These are phyloP conservation scores for Aix galericulata DNA, from an alignment of 2,113 vertebrate species.

Conservation along the genomic window DNA sequence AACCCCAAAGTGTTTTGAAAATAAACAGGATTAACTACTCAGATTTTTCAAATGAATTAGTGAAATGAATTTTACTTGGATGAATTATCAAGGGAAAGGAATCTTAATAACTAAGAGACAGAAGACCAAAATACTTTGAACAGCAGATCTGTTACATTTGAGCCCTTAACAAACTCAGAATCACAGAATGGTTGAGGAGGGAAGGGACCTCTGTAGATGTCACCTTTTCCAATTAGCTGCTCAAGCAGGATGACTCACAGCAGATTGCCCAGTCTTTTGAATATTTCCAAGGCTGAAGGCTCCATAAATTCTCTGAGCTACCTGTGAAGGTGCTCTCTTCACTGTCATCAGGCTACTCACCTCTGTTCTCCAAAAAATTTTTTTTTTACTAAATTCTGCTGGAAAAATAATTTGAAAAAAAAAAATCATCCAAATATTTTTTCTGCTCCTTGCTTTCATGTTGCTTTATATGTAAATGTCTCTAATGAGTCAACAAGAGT, in stretches of 20 bases:
- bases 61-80: neutral
- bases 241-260: too few relatives aligned
- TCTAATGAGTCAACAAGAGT: neutral
- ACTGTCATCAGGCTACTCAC: neutral
- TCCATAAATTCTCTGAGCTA: fast-evolving
- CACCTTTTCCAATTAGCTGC: fast-evolving
- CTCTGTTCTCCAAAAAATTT: neutral
- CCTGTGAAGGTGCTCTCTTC: fast-evolving
- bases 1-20: neutral
- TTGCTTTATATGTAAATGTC: neutral
- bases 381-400: neutral
- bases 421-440: neutral
- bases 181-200: neutral
- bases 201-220: neutral
- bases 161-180: neutral
- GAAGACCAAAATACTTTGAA: neutral
- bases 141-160: neutral
- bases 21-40: neutral
- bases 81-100: neutral
- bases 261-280: neutral
- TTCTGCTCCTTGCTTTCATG: neutral
- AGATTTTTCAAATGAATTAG: neutral
- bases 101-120: neutral
- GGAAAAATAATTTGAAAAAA: neutral
- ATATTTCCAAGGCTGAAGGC: neutral